Evolutionary conservation across 2,888 invertebrate genomes (phyloP).

Genomic region (Chalcis sispes): DNA sequence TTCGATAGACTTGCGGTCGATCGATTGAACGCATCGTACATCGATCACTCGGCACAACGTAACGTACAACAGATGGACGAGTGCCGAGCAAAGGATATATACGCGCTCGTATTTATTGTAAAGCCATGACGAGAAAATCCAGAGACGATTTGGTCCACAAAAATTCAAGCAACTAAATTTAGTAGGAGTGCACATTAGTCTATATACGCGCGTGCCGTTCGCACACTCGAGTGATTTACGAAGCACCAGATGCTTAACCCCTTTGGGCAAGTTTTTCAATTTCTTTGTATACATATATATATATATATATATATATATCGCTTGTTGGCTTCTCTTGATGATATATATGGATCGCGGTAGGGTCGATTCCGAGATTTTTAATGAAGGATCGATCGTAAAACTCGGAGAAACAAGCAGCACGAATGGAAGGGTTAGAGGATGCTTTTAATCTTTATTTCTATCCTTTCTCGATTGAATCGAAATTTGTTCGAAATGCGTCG

Average conservation of each 20-base stretch:
- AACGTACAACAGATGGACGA: constrained; percentile 1
- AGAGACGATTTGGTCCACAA: constrained; percentile 48
- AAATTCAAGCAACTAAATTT: constrained; percentile 49
- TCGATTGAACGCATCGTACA: too few species aligned
- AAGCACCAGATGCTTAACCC: constrained; percentile 51
- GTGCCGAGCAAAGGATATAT: background rate
- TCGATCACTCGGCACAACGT: background rate
- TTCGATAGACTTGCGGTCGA: too few species aligned
- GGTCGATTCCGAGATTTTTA: constrained; percentile 9
- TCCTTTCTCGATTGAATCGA: too few species aligned
- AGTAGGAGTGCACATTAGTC: too few species aligned
- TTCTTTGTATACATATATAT: constrained; percentile 20
- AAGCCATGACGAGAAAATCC: constrained; percentile 34
- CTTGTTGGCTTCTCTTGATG: too few species aligned
- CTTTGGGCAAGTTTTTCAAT: constrained; percentile 47
- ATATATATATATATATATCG: too few species aligned
- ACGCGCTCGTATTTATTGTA: constrained; percentile 30
- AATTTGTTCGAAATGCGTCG: too few species aligned
- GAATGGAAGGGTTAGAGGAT: constrained; percentile 3
- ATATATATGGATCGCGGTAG: too few species aligned
- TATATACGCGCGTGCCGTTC: constrained; percentile 12
- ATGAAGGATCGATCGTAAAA: constrained; percentile 29
- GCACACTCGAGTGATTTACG: constrained; percentile 47
- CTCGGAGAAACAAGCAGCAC: constrained; percentile 9
- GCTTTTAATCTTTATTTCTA: too few species aligned